Evolutionary conservation across 2,888 invertebrate species (phyloP), one percentile per base, ranked within the genome.

Genomic region (Tortricodes alternella): DNA sequence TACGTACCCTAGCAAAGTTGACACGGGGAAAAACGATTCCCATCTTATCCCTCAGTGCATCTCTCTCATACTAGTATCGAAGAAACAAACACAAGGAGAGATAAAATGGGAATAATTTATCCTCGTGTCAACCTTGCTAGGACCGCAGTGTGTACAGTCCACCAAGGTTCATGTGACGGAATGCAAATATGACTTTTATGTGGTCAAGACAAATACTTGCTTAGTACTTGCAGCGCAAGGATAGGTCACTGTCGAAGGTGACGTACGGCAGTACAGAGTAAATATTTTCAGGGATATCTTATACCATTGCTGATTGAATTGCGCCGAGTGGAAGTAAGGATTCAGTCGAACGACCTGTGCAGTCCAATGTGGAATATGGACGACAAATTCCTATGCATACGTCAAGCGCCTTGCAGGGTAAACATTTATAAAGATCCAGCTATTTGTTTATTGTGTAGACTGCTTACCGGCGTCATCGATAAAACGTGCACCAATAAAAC

Each of bases 361-460:
- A 53, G 65, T 16, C 60, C 64, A 9, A 73, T 83, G 70, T 89
- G 81, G 75, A 80, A 85, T 56, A 63, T 73, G 21, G 65, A 77
- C 7, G 65, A 74, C 24, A 76, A 77, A 59, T 89, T 67, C 61
- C 74, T 89, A 8, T 89, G 89, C 60, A 52, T 89, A 32, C 70
- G 77, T 34, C 78, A 80, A 49, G 74, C 75, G 2, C 62, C 62
- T 7, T 89, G 89, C 63, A 81, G 71, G 80, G 89, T 89, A 71
- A 52, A 4, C 7, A 8, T 3, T 16, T 13, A 2, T 35, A 16
- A 3, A 7, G 13, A 11, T 16, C 11, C 4, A 11, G 7, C 15
- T 35, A 35, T 8, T 16, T 15, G 13, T 13, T 3, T 11, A 32
- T n/a, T 2, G 2, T 27, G 8, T 27, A 7, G 2, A 1, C 32